A percentile compares a stretch with the other conserved stretches of the same genome.
Evolutionary conservation across 1,140 invertebrate genomes (phyloP).

Genomic region (Nephila pilipes): DNA sequence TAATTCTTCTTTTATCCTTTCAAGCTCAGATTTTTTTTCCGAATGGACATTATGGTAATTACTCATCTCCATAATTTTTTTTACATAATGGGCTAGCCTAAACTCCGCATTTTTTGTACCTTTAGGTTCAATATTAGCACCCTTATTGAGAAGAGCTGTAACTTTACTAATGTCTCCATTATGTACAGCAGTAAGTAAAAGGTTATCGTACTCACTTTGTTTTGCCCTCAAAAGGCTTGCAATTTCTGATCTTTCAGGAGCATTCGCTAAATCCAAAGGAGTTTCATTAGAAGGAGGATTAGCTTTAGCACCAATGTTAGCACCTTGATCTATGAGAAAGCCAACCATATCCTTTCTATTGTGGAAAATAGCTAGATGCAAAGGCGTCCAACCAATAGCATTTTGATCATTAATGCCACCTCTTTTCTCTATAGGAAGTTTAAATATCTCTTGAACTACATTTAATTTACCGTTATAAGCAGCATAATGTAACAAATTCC

Average conservation of each 20-base stretch:
- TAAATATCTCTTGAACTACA: neutral
- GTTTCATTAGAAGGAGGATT: neutral
- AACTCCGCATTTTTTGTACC: no score
- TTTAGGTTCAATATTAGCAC: neutral
- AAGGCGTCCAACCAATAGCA: neutral
- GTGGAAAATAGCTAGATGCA: neutral
- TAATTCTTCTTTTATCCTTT: no score
- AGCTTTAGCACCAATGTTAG: neutral
- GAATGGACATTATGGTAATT: no score
- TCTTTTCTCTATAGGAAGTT: neutral
- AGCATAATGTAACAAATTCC: no score
- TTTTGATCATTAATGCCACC: neutral
- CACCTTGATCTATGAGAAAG: neutral
- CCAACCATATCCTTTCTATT: neutral
- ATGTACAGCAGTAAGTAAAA: neutral
- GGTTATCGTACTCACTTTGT: neutral
- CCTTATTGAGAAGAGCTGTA: conserved; percentile 1
- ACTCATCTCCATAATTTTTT: no score
- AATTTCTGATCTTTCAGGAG: neutral
- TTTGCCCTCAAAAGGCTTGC: neutral
- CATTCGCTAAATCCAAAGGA: neutral
- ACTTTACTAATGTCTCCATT: neutral
- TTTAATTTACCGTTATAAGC: neutral
- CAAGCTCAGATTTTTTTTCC: no score
- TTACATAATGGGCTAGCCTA: no score